These are phyloP conservation scores for Cosmia trapezina DNA, from an alignment of 2,888 invertebrate genomes.

Conservation along the genomic window DNA sequence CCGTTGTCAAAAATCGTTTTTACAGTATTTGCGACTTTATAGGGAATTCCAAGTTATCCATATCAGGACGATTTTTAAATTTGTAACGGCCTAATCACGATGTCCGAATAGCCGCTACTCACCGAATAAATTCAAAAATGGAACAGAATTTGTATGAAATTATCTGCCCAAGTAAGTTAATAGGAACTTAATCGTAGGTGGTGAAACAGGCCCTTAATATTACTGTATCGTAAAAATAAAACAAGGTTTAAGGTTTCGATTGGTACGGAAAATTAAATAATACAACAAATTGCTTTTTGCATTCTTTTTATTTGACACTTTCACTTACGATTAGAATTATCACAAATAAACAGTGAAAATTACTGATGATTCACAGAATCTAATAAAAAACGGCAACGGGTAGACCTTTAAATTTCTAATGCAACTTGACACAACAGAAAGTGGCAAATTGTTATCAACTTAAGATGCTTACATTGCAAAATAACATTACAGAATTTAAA, in stretches of 20 bases:
- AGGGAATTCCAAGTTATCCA: too few relatives aligned
- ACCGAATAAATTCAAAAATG: too few relatives aligned
- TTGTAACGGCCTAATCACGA: too few relatives aligned
- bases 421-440: conserved; percentile 70
- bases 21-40: too few relatives aligned
- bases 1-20: too few relatives aligned
- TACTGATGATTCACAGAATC: conserved; percentile 89
- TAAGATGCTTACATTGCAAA: conserved; percentile 70
- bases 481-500: conserved; percentile 61
- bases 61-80: too few relatives aligned
- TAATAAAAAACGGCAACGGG: conserved; percentile 79
- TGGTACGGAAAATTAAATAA: conserved; percentile 42
- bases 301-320: conserved; percentile 83
- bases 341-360: conserved; percentile 89
- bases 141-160: too few relatives aligned
- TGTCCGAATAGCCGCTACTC: too few relatives aligned
- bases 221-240: not conserved
- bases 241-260: not conserved
- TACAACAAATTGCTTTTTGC: conserved; percentile 56
- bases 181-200: too few relatives aligned
- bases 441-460: conserved; percentile 73
- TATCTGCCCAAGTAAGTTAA: too few relatives aligned
- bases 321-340: conserved; percentile 84
- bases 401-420: conserved; percentile 72
- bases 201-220: too few relatives aligned